These are phyloP conservation scores for Prosapia bicincta DNA, from an alignment of 2,888 invertebrate species.

Conservation along the genomic window DNA sequence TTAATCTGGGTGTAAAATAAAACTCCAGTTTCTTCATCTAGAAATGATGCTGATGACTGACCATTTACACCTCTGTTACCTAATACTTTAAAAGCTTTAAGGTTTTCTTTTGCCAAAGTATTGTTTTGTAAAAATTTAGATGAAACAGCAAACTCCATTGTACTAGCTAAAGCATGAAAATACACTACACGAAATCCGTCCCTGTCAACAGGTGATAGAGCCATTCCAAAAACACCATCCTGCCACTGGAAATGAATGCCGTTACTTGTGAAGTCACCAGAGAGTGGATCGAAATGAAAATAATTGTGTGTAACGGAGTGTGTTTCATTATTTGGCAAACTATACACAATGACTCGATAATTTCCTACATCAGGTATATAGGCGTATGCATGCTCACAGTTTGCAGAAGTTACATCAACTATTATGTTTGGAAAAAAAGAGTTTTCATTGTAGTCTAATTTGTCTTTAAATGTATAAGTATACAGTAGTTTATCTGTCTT, in stretches of 20 bases:
- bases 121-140: conserved; percentile 62
- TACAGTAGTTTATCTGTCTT: conserved; percentile 51
- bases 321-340: conserved; percentile 66
- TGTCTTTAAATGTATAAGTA: conserved; percentile 64
- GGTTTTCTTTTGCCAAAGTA: conserved; percentile 61
- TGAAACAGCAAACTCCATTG: conserved; percentile 70
- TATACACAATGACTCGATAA: conserved; percentile 75
- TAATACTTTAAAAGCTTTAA: conserved; percentile 68
- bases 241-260: conserved; percentile 58
- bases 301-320: conserved; percentile 74
- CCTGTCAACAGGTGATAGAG: conserved; percentile 57
- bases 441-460: conserved; percentile 62
- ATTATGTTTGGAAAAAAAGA: conserved; percentile 78
- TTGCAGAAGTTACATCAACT: conserved; percentile 65
- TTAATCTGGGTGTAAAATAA: conserved; percentile 76
- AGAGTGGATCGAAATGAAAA: conserved; percentile 69
- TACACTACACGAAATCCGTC: conserved; percentile 57
- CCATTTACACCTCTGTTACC: conserved; percentile 70
- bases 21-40: conserved; percentile 64
- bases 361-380: conserved; percentile 69
- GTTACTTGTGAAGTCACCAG: conserved; percentile 67
- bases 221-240: conserved; percentile 73
- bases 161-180: conserved; percentile 80
- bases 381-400: conserved; percentile 70
- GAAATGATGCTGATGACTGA: conserved; percentile 70